These are phyloP conservation scores for Crematogaster levior DNA, from an alignment of 2,888 invertebrate species.

Conservation along the genomic window DNA sequence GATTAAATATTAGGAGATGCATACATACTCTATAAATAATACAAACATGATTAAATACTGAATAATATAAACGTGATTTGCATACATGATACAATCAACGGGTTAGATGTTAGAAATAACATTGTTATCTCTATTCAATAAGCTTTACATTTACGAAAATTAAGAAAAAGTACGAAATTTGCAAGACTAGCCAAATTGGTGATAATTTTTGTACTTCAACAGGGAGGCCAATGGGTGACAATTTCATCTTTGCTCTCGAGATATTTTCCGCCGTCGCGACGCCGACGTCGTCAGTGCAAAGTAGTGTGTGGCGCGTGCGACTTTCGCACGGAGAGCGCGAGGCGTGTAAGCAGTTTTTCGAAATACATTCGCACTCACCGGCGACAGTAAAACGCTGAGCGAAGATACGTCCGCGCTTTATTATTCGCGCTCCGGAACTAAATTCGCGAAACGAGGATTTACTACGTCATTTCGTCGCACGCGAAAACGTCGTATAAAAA, in stretches of 20 bases:
- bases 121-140: not conserved
- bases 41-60: not conserved
- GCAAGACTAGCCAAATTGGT: not conserved
- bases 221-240: not conserved
- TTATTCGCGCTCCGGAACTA: conserved; percentile 64
- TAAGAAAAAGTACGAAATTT: not conserved
- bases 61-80: no score
- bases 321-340: conserved; percentile 5
- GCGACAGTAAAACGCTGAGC: conserved; percentile 53
- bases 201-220: not conserved
- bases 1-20: not conserved
- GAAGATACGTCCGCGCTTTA: conserved; percentile 65
- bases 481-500: conserved; percentile 60
- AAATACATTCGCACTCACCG: conserved; percentile 53
- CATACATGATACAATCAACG: not conserved
- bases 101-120: not conserved
- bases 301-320: conserved; percentile 35
- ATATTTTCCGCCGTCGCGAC: conserved; percentile 39
- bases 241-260: conserved; percentile 4
- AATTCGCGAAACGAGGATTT: conserved; percentile 71
- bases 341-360: conserved; percentile 54
- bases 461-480: conserved; percentile 65
- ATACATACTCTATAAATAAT: not conserved
- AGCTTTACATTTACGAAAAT: no score
- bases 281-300: conserved; percentile 1